A percentile compares a stretch with the other conserved stretches of the same genome.
Evolutionary conservation across 2,888 invertebrate genomes (phyloP).

Genomic region (Ennomos erosarius): DNA sequence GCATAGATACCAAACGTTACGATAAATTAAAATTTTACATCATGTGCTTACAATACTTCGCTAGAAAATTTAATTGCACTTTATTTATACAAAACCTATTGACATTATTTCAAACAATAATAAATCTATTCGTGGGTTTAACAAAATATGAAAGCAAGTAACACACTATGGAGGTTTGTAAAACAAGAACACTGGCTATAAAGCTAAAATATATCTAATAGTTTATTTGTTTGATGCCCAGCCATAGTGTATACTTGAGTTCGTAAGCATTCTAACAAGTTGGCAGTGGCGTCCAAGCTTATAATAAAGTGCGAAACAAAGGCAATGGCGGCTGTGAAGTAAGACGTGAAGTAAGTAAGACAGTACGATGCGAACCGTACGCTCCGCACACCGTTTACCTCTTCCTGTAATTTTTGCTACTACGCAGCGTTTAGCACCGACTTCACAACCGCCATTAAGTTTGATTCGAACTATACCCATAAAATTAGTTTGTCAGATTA

Average conservation of each 20-base stretch:
- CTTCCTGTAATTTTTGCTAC: too few relatives aligned
- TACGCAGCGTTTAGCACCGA: too few relatives aligned
- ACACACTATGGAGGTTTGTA: slow-evolving; percentile 13
- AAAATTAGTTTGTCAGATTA: slow-evolving; percentile 32
- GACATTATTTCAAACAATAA: slow-evolving; percentile 29
- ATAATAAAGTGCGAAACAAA: too few relatives aligned
- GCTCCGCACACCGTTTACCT: too few relatives aligned
- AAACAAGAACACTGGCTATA: slow-evolving; percentile 1
- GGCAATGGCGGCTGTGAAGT: too few relatives aligned
- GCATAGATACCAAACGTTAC: slow-evolving; percentile 39
- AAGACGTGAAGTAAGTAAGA: too few relatives aligned
- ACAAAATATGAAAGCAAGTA: slow-evolving; percentile 11
- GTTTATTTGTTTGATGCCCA: neutral
- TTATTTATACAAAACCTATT: slow-evolving; percentile 51
- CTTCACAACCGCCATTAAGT: too few relatives aligned
- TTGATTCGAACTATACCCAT: too few relatives aligned
- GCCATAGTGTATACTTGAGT: slow-evolving; percentile 12
- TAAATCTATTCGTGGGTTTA: slow-evolving; percentile 31
- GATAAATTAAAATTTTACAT: slow-evolving; percentile 52
- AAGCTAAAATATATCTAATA: neutral
- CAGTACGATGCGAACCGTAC: too few relatives aligned
- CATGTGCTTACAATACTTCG: slow-evolving; percentile 32
- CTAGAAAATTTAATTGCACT: slow-evolving; percentile 66
- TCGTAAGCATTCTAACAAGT: slow-evolving; percentile 30
- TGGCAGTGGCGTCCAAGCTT: slow-evolving; percentile 30